Conservation (phyloP, 2,888 invertebrate genomes). For the Phengaris arion region DNA sequence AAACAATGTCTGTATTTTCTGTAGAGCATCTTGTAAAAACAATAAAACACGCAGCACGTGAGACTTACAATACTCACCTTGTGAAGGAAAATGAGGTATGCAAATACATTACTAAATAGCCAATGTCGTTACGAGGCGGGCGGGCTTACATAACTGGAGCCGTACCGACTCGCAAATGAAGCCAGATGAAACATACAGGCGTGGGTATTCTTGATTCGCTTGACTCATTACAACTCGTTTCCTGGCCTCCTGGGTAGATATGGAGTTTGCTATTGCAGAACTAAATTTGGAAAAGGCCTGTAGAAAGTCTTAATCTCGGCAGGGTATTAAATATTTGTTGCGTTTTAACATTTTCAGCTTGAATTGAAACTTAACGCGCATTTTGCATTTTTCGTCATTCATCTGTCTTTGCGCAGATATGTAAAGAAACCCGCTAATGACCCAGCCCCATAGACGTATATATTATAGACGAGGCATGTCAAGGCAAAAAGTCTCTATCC, state of each 20-base stretch:
- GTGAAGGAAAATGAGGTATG: conserved; percentile 20
- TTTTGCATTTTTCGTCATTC: too few relatives aligned
- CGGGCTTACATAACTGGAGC: conserved; percentile 57
- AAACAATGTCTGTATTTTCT: neutral
- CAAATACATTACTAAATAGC: conserved; percentile 49
- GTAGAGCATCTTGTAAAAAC: neutral
- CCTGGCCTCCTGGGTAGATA: conserved; percentile 4
- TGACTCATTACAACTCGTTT: conserved; percentile 28
- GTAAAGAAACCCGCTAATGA: too few relatives aligned
- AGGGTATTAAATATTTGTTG: too few relatives aligned
- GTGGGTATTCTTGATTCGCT: conserved; percentile 35
- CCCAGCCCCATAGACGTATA: too few relatives aligned
- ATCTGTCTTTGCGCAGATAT: too few relatives aligned
- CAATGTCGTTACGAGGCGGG: conserved; percentile 56
- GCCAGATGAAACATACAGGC: conserved; percentile 40
- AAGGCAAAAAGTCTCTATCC: too few relatives aligned
- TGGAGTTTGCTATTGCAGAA: neutral
- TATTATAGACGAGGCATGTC: too few relatives aligned
- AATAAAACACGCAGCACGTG: conserved; percentile 17
- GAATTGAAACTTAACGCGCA: too few relatives aligned
- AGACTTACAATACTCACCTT: conserved; percentile 20
- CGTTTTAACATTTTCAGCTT: too few relatives aligned
- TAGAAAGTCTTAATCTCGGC: neutral
- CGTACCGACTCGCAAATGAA: conserved; percentile 57
- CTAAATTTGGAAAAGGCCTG: neutral